Evolutionary conservation across 1,140 invertebrate genomes (phyloP).

Genomic region (Caerostris extrusa): DNA sequence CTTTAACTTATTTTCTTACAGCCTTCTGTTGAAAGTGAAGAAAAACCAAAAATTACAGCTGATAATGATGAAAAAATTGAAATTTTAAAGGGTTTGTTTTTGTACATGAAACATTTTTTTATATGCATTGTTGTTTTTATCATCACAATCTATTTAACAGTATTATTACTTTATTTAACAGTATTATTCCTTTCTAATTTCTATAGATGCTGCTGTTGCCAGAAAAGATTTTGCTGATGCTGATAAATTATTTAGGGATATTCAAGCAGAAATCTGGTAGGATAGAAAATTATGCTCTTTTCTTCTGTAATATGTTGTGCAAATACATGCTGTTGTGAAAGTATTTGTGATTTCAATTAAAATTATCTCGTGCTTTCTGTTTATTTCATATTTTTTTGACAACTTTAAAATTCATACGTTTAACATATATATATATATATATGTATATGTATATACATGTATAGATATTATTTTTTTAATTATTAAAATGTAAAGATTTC

Average conservation of each 20-base stretch:
- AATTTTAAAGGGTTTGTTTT: background rate
- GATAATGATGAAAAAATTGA: conserved; percentile 14
- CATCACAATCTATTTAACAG: background rate
- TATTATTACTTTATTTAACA: background rate
- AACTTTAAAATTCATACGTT: too few relatives aligned
- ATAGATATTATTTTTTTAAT: too few relatives aligned
- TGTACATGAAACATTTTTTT: too few relatives aligned
- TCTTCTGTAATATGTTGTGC: too few relatives aligned
- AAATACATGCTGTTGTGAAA: too few relatives aligned
- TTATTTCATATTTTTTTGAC: too few relatives aligned
- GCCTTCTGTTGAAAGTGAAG: background rate
- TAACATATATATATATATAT: too few relatives aligned
- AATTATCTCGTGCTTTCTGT: too few relatives aligned
- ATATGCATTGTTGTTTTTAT: too few relatives aligned
- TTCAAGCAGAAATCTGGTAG: conserved; percentile 76
- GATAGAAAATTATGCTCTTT: background rate
- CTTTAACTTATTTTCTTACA: background rate
- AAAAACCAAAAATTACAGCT: background rate
- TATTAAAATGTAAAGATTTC: too few relatives aligned
- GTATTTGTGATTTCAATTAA: too few relatives aligned
- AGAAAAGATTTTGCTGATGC: conserved; percentile 71
- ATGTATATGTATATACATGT: too few relatives aligned
- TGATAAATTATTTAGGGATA: conserved; percentile 63
- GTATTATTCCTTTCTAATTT: background rate
- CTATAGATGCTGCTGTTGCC: conserved; percentile 60